Evolutionary conservation across 2,888 invertebrate species (phyloP), one percentile per base, ranked within the genome.

Genomic region (Chrysolina americana): DNA sequence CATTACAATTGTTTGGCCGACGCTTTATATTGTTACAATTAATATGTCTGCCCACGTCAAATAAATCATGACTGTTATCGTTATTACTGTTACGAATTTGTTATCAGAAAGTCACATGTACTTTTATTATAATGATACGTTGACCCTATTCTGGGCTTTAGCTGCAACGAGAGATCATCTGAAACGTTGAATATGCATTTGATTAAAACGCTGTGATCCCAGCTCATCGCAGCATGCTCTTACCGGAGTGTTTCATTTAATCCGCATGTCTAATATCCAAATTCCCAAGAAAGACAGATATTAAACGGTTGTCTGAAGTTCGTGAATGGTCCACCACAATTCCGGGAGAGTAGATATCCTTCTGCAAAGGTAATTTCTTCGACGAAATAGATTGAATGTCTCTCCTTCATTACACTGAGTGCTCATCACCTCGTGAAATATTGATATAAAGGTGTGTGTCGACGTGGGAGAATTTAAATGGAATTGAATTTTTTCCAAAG

Each of bases 231-330:
- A 11, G 48, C 44, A 28, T 41, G 28, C 47, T 47, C 47, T 23
- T 17, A 23, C 21, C 50, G 50, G 56, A 56, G 66, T 63, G 64
- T 50, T 64, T 48, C 64, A 70, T 36, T 41, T 47, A 56, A 68
- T 68, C 21, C 36, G 19, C 44, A 41, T 41, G 44, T 69, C 41
- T 44, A 69, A 56, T 41, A 41, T 59, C 62, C 56, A 62, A 69
- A 63, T 21, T 70, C 19, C 70, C 15, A 62, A 70, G 48, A 62
- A 70, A 63, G 48, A 21, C 48, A 62, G 59, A 64, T 62, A 62
- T 47, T 63, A 70, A 70, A 70, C 62, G 50, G 63, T 63, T 63
- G 63, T 41, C 50, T 21, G 13, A 21, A 47, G 48, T 28, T 28
- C 0, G 47, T 59, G 41, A 62, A 62, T 69, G 47, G 50, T 23